Evolutionary conservation across 1,140 invertebrate species (phyloP).

Genomic region (Leptinotarsa undecemlineata): DNA sequence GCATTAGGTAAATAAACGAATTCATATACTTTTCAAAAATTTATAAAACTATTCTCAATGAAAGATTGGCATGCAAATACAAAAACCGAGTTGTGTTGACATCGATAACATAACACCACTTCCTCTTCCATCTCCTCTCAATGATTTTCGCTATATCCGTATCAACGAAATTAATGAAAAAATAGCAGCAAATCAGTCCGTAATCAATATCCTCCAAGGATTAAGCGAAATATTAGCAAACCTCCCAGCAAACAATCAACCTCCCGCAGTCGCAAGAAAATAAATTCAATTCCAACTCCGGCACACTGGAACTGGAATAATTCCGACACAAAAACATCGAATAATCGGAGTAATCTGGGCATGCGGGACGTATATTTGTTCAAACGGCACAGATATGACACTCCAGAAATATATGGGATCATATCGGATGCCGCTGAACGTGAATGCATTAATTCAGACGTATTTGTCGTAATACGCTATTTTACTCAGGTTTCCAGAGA

Average conservation of each 20-base stretch:
- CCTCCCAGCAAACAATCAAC: background rate
- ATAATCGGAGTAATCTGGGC: slow-evolving; percentile 30
- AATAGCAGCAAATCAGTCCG: too few relatives aligned
- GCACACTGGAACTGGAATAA: slow-evolving; percentile 19
- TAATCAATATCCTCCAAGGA: background rate
- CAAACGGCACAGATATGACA: slow-evolving; percentile 26
- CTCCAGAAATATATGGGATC: slow-evolving; percentile 34
- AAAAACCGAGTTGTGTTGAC: too few relatives aligned
- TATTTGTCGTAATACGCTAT: slow-evolving; percentile 26
- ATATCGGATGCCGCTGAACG: slow-evolving; percentile 29
- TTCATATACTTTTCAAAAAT: too few relatives aligned
- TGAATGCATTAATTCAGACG: slow-evolving; percentile 31
- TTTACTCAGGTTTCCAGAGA: slow-evolving; percentile 26
- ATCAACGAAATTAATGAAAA: too few relatives aligned
- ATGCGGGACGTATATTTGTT: slow-evolving; percentile 26
- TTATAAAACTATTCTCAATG: too few relatives aligned
- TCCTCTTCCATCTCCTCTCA: too few relatives aligned
- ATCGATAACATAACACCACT: too few relatives aligned
- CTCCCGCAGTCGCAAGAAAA: background rate
- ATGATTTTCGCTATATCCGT: too few relatives aligned
- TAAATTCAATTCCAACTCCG: slow-evolving; percentile 13
- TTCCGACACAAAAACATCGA: slow-evolving; percentile 28
- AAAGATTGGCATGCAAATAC: too few relatives aligned
- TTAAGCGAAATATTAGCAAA: background rate
- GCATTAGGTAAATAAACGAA: too few relatives aligned